Conservation (phyloP, 92 coral and sea anemone species). For the Diadumene lineata region DNA sequence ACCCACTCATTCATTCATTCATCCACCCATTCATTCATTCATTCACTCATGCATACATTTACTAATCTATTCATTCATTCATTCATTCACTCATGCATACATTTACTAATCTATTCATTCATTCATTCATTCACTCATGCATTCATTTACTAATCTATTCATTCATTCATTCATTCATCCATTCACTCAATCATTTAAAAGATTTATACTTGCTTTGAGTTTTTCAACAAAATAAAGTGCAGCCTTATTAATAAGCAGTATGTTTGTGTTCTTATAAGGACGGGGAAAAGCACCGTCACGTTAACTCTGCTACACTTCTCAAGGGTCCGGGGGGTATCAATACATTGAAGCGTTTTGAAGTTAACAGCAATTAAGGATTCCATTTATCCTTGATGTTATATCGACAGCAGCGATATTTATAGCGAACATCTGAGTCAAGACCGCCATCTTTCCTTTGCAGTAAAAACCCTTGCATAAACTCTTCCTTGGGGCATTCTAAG, state of each 20-base stretch:
- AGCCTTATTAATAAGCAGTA: too few relatives aligned
- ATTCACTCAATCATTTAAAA: too few relatives aligned
- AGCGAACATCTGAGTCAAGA: conserved; percentile 44
- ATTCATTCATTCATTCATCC: background rate
- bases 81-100: background rate
- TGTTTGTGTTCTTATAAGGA: too few relatives aligned
- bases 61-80: background rate
- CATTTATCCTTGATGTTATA: conserved; percentile 52
- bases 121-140: background rate
- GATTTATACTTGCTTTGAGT: too few relatives aligned
- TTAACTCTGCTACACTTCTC: too few relatives aligned
- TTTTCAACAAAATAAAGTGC: too few relatives aligned
- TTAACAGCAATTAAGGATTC: background rate
- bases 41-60: background rate
- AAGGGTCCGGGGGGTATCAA: too few relatives aligned
- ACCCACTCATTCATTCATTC: background rate
- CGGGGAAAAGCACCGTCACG: too few relatives aligned
- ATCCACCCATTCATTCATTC: background rate
- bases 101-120: background rate
- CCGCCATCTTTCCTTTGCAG: conserved; percentile 44
- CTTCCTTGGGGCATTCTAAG: conserved; percentile 46
- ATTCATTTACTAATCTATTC: background rate
- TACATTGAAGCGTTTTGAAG: too few relatives aligned
- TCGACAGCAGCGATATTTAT: conserved; percentile 59
- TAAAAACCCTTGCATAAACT: conserved; percentile 54